Evolutionary conservation across 2,888 invertebrate species (phyloP).

Genomic region (Drosophila longiperda): DNA sequence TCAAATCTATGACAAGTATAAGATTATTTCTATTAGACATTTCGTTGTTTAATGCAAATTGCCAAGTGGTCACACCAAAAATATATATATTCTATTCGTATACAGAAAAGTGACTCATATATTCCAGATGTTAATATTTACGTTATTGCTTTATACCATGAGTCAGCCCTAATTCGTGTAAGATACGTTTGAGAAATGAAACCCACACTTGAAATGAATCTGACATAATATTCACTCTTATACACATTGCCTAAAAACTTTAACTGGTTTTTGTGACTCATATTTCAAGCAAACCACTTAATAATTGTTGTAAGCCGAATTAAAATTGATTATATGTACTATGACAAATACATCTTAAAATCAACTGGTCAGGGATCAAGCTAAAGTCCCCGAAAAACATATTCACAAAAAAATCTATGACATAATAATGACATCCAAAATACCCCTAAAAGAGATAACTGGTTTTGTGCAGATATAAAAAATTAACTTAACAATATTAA

Average conservation of each 20-base stretch:
- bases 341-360: neutral
- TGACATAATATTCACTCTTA: neutral
- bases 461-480: neutral
- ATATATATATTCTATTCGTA: neutral
- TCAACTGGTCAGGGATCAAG: neutral
- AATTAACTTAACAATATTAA: neutral
- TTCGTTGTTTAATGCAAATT: conserved; percentile 4
- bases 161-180: neutral
- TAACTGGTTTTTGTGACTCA: conserved; percentile 31
- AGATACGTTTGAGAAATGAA: neutral
- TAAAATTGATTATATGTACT: neutral
- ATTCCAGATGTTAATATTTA: conserved; percentile 16
- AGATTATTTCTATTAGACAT: neutral
- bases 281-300: conserved; percentile 2
- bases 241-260: neutral
- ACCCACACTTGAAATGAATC: neutral
- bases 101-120: conserved; percentile 20
- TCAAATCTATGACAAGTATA: neutral
- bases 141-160: neutral
- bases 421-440: neutral
- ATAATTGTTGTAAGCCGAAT: neutral
- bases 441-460: neutral
- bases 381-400: neutral
- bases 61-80: neutral
- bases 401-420: neutral